Percentiles rank a stretch among this genome's conserved stretches.
Evolutionary conservation across 2,888 invertebrate genomes (phyloP).

Genomic region (Sarcophaga variegata): DNA sequence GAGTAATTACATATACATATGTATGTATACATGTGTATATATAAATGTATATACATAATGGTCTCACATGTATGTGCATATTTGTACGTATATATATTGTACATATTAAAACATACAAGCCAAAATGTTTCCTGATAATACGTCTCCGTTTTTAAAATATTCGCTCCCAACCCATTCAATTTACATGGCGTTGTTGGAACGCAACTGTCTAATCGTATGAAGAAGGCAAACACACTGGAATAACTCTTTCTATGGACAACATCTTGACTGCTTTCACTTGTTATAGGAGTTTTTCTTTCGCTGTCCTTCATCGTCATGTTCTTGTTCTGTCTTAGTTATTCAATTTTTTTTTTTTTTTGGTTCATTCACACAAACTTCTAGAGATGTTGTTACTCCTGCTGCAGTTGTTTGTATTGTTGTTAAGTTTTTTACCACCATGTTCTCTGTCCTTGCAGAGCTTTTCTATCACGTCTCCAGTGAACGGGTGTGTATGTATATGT

Average conservation of each 20-base stretch:
- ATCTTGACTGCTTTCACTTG: slow-evolving; percentile 30
- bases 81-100: background rate
- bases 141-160: background rate
- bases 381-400: background rate
- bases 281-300: background rate
- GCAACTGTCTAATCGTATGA: background rate
- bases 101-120: background rate
- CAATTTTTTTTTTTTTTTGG: slow-evolving; percentile 7
- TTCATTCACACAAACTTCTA: slow-evolving; percentile 7
- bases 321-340: background rate
- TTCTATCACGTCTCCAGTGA: slow-evolving; percentile 10
- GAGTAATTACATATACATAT: background rate
- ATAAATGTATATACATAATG: background rate
- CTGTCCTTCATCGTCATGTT: background rate
- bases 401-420: background rate
- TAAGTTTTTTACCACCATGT: slow-evolving; percentile 25
- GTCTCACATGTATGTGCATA: background rate
- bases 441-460: slow-evolving; percentile 18
- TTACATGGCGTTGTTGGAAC: background rate
- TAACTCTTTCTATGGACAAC: slow-evolving; percentile 8
- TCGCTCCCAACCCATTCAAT: background rate
- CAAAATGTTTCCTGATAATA: background rate
- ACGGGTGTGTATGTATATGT: background rate
- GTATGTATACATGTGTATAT: background rate
- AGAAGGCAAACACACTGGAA: background rate